Percentiles rank a stretch among this genome's conserved stretches.
phyloP scores from a whole-genome alignment of 2,888 invertebrate genomes.

The Autographa pulchrina region DNA sequence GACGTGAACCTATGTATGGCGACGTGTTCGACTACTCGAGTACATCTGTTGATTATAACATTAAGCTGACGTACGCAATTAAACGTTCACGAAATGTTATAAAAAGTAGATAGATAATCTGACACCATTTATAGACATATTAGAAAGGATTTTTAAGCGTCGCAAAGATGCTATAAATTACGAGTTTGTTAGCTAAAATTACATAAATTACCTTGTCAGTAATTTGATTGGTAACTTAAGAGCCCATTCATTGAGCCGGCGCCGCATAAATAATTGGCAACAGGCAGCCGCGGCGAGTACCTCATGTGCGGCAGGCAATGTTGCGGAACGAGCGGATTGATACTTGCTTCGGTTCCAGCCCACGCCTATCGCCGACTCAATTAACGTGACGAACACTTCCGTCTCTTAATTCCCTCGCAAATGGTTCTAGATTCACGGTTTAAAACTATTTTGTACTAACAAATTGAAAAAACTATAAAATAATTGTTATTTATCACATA shows the following conservation, averaged over 20 bases:
- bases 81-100: constrained; percentile 58
- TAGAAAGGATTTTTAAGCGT: constrained; percentile 63
- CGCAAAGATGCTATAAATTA: constrained; percentile 55
- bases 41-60: constrained; percentile 47
- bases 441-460: constrained; percentile 20
- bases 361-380: constrained; percentile 76
- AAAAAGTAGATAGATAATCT: constrained; percentile 57
- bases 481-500: neutral
- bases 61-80: constrained; percentile 54
- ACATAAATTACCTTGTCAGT: constrained; percentile 61
- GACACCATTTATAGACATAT: constrained; percentile 59
- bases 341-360: constrained; percentile 62
- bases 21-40: constrained; percentile 37
- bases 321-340: constrained; percentile 72
- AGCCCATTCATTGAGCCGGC: constrained; percentile 70
- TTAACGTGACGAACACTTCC: constrained; percentile 75
- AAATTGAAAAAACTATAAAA: constrained; percentile 1
- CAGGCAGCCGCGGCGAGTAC: constrained; percentile 60
- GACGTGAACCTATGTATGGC: constrained; percentile 45
- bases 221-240: constrained; percentile 67
- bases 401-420: constrained; percentile 62
- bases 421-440: constrained; percentile 27
- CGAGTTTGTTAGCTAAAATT: constrained; percentile 54
- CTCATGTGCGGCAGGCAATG: constrained; percentile 70
- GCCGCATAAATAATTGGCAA: constrained; percentile 78